phyloP scores from a whole-genome alignment of 92 coral and sea anemone species.

The Chrysogorgia sp. region DNA sequence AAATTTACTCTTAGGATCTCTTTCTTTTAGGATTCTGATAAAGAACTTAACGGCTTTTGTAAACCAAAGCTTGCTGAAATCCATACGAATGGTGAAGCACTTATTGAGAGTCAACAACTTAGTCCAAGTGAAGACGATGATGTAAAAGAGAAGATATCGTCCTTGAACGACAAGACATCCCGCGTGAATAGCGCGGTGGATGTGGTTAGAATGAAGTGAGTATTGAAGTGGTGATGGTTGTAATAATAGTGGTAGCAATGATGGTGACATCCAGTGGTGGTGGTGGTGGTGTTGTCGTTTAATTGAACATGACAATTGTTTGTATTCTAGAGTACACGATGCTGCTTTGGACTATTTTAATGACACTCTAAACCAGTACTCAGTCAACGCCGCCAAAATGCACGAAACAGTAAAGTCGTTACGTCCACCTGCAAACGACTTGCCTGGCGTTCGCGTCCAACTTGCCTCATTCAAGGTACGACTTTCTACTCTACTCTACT shows the following conservation, averaged over 20 bases:
- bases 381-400: slow-evolving; percentile 11
- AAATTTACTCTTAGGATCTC: neutral
- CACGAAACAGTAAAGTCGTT: slow-evolving; percentile 23
- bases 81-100: slow-evolving; percentile 17
- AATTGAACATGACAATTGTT: no score
- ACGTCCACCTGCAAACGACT: slow-evolving; percentile 26
- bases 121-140: slow-evolving; percentile 5
- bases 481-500: no score
- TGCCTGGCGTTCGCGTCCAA: slow-evolving; percentile 23
- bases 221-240: neutral
- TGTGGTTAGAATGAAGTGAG: slow-evolving; percentile 37
- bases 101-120: slow-evolving; percentile 16
- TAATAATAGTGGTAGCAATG: no score
- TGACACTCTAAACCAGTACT: slow-evolving; percentile 16
- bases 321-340: slow-evolving; percentile 36
- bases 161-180: slow-evolving; percentile 26
- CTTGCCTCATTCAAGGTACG: slow-evolving; percentile 36
- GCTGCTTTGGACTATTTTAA: slow-evolving; percentile 30
- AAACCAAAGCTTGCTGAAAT: slow-evolving; percentile 28
- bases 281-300: no score
- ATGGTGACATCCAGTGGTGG: neutral
- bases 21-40: slow-evolving; percentile 24
- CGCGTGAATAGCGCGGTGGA: slow-evolving; percentile 9
- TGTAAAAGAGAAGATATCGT: slow-evolving; percentile 5
- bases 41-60: neutral